phyloP scores from a whole-genome alignment of 2,113 vertebrate genomes.

The Engystomops pustulosus region DNA sequence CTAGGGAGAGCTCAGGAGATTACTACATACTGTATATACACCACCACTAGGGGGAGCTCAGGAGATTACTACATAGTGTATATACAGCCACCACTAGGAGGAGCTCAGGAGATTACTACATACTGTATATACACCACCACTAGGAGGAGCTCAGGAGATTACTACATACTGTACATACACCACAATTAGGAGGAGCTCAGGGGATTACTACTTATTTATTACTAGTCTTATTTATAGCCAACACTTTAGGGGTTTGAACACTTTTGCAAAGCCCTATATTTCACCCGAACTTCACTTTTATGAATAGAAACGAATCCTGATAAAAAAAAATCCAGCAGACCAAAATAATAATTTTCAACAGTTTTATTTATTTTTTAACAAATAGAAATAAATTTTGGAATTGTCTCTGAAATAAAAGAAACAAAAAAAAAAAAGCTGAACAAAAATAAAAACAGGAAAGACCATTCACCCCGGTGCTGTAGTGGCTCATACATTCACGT shows the following conservation, averaged over 20 bases:
- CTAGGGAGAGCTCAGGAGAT: no score
- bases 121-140: no score
- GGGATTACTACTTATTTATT: no score
- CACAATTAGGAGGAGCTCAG: no score
- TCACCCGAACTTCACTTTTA: neutral
- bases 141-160: no score
- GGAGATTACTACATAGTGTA: no score
- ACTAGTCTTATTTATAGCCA: no score
- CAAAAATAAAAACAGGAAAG: conserved; percentile 5
- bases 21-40: no score
- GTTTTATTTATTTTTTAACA: conserved; percentile 22
- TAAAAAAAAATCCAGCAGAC: neutral
- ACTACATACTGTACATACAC: no score
- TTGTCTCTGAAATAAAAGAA: conserved; percentile 29
- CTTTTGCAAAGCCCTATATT: neutral
- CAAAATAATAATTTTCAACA: neutral
- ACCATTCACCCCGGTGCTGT: neutral
- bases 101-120: no score
- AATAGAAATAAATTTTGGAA: conserved; percentile 7
- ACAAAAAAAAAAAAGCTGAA: neutral
- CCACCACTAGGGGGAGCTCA: no score
- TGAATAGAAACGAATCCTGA: neutral
- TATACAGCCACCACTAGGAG: no score
- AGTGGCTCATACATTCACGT: neutral
- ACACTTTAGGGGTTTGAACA: neutral